A percentile compares a stretch with the other conserved stretches of the same genome.
These are phyloP conservation scores for Glaucidium brasilianum DNA, from an alignment of 2,113 vertebrate genomes.

Conservation along the genomic window DNA sequence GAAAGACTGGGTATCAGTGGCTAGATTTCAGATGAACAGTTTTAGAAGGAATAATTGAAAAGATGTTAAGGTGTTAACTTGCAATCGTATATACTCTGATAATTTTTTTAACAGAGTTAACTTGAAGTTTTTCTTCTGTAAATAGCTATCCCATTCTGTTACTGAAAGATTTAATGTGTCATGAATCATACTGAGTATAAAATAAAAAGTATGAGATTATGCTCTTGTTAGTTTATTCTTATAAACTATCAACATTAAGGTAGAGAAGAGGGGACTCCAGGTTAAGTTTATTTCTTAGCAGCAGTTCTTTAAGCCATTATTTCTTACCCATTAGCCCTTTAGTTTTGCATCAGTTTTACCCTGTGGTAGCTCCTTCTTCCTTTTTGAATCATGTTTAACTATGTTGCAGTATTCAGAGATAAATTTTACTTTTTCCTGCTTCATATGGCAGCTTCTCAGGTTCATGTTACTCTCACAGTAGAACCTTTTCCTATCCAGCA, in stretches of 20 bases:
- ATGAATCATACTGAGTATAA: background rate
- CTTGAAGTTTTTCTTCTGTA: background rate
- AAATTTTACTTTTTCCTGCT: background rate
- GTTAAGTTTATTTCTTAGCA: background rate
- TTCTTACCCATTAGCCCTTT: background rate
- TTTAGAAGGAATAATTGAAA: constrained; percentile 30
- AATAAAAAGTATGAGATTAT: background rate
- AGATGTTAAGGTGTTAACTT: background rate
- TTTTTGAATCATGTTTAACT: background rate
- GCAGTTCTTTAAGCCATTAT: background rate
- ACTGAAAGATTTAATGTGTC: background rate
- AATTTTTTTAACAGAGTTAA: background rate
- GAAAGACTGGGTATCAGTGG: background rate
- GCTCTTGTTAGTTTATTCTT: background rate
- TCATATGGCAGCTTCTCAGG: background rate
- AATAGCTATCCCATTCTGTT: background rate
- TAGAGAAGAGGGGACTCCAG: background rate
- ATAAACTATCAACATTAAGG: background rate
- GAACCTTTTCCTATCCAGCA: background rate
- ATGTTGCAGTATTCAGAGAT: background rate
- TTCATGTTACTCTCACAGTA: background rate
- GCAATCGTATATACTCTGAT: background rate
- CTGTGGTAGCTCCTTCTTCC: background rate
- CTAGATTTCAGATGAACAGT: background rate
- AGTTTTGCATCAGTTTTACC: background rate